These are phyloP conservation scores for Pseudopipra pipra DNA, from an alignment of 2,113 vertebrate species.

Conservation along the genomic window DNA sequence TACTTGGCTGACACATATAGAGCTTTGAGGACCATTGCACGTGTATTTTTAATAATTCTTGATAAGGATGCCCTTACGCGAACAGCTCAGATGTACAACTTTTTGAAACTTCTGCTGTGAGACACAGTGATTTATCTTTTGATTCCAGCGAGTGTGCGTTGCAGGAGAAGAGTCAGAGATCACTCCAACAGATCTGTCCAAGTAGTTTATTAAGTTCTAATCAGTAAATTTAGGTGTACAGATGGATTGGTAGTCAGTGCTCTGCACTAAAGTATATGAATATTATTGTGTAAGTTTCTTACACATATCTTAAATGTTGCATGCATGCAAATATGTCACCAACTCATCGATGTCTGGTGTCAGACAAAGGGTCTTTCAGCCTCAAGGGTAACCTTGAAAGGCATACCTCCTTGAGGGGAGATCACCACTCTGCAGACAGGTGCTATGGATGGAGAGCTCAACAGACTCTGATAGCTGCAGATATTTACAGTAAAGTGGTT, in stretches of 20 bases:
- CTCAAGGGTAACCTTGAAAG: not conserved
- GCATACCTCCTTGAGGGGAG: not conserved
- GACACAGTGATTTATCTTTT: accelerated
- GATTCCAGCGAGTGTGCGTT: not conserved
- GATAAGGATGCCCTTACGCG: accelerated
- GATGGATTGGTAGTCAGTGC: not conserved
- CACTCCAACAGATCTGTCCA: not conserved
- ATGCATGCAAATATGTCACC: not conserved
- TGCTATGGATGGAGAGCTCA: not conserved
- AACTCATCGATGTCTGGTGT: not conserved
- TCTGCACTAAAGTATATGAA: not conserved
- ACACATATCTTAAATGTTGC: not conserved
- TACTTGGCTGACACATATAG: not conserved
- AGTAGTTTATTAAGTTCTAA: not conserved
- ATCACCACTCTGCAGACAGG: not conserved
- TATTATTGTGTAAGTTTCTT: not conserved
- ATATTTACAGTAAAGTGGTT: not conserved
- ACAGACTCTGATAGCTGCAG: not conserved
- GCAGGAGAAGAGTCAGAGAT: not conserved
- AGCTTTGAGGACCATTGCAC: not conserved
- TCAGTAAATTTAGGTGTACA: not conserved
- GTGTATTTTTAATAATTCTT: not conserved
- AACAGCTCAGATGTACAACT: not conserved
- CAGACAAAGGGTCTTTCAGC: not conserved
- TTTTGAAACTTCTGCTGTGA: not conserved